Evolutionary conservation across 2,888 invertebrate genomes (phyloP).

Genomic region (Acholoe squamosa): DNA sequence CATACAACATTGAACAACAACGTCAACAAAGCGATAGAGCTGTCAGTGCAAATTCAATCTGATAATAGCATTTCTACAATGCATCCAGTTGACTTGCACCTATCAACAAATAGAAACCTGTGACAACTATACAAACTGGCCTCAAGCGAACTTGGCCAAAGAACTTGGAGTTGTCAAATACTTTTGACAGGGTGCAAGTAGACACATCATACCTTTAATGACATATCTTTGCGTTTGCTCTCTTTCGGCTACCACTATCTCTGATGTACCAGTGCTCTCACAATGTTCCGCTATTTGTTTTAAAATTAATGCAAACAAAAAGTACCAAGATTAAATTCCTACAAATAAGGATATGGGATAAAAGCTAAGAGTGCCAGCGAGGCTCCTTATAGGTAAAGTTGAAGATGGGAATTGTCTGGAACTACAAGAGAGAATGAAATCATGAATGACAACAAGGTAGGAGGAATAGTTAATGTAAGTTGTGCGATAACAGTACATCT

Average conservation of each 20-base stretch:
- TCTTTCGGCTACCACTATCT: slow-evolving; percentile 32
- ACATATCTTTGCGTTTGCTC: slow-evolving; percentile 38
- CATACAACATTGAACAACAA: slow-evolving; percentile 16
- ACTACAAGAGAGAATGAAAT: background rate
- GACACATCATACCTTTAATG: slow-evolving; percentile 45
- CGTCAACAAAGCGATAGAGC: background rate
- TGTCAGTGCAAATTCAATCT: background rate
- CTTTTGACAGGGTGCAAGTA: background rate
- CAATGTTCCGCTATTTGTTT: slow-evolving; percentile 39
- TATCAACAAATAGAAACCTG: background rate
- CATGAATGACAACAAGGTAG: background rate
- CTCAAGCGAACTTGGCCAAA: background rate
- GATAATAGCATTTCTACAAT: background rate
- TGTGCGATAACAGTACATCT: too few relatives aligned
- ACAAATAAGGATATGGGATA: too few relatives aligned
- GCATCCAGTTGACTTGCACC: slow-evolving; percentile 16
- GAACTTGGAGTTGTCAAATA: background rate
- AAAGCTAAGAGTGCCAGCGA: too few relatives aligned
- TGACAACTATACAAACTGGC: background rate
- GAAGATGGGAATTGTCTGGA: background rate
- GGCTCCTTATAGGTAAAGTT: too few relatives aligned
- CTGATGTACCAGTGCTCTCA: slow-evolving; percentile 46
- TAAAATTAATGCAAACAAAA: slow-evolving; percentile 25
- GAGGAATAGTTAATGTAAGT: background rate
- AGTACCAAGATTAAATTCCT: background rate